These are phyloP conservation scores for Drosophila repletoides DNA, from an alignment of 1,140 invertebrate species.

Conservation along the genomic window DNA sequence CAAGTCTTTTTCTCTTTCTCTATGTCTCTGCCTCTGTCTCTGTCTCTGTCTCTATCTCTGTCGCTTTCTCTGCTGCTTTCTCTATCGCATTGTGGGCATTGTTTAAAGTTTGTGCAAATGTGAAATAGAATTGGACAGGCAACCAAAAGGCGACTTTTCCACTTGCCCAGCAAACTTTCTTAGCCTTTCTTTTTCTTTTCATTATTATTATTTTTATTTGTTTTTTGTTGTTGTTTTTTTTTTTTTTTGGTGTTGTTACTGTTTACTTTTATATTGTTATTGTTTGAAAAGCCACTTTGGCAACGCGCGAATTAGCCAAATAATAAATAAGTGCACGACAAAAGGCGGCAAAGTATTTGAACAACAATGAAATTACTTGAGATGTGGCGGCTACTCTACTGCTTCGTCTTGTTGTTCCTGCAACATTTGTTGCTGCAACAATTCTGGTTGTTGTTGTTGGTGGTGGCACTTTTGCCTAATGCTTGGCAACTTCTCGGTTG, in stretches of 20 bases:
- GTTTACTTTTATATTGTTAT: slow-evolving; percentile 55
- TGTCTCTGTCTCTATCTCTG: neutral
- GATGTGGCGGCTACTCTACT: slow-evolving; percentile 2
- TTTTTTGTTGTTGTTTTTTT: neutral
- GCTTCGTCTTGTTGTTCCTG: neutral
- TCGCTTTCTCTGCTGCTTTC: neutral
- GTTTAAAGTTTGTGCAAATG: slow-evolving; percentile 75
- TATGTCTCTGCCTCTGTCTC: neutral
- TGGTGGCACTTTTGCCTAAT: slow-evolving; percentile 52
- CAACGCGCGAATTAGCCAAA: slow-evolving; percentile 79
- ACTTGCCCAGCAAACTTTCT: slow-evolving; percentile 61
- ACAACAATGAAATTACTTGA: slow-evolving; percentile 76
- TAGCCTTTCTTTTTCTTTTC: slow-evolving; percentile 16
- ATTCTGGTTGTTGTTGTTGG: slow-evolving; percentile 15
- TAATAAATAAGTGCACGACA: slow-evolving; percentile 78
- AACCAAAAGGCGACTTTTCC: slow-evolving; percentile 21
- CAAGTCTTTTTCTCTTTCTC: no score
- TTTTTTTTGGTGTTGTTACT: slow-evolving; percentile 4
- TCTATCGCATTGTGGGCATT: slow-evolving; percentile 53
- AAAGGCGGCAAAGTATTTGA: slow-evolving; percentile 68
- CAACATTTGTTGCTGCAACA: neutral
- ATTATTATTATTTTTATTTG: neutral
- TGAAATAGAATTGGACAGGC: slow-evolving; percentile 70
- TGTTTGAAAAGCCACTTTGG: slow-evolving; percentile 62
- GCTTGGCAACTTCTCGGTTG: slow-evolving; percentile 39